Evolutionary conservation across 2,888 invertebrate genomes (phyloP).

Genomic region (Xestia xanthographa): DNA sequence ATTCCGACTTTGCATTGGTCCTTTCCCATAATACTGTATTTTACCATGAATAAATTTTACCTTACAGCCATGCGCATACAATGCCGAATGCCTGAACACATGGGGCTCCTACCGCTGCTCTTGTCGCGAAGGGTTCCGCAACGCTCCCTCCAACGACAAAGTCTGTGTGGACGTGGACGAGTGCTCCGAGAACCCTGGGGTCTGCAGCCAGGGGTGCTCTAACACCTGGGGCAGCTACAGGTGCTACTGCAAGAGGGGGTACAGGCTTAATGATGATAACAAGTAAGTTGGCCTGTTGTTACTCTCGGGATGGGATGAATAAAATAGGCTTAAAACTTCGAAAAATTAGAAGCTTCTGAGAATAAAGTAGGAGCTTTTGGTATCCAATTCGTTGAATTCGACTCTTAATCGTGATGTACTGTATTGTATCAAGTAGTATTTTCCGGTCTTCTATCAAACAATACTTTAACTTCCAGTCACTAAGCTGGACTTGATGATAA

Average conservation of each 20-base stretch:
- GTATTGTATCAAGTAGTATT: neutral
- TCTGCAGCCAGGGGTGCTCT: conserved; percentile 96
- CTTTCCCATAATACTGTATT: neutral
- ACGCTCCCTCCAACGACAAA: conserved; percentile 86
- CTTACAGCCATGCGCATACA: conserved; percentile 84
- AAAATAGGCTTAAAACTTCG: neutral
- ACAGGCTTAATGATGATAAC: conserved; percentile 93
- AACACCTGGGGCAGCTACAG: conserved; percentile 98
- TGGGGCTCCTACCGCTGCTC: conserved; percentile 87
- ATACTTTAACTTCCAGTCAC: neutral
- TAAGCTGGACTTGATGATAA: neutral
- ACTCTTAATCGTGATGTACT: neutral
- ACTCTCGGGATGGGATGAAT: too few relatives aligned
- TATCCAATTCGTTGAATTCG: neutral
- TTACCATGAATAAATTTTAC: neutral
- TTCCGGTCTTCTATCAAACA: neutral
- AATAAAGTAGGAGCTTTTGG: neutral
- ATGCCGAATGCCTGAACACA: conserved; percentile 86
- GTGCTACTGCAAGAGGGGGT: conserved; percentile 97
- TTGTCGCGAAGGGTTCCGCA: conserved; percentile 85
- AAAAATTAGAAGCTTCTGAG: neutral
- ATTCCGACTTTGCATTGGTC: neutral
- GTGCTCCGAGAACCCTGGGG: conserved; percentile 88
- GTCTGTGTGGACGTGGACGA: conserved; percentile 93
- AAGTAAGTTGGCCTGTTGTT: conserved; percentile 81